These are phyloP conservation scores for Beris chalybata DNA, from an alignment of 2,888 invertebrate genomes.

Conservation along the genomic window DNA sequence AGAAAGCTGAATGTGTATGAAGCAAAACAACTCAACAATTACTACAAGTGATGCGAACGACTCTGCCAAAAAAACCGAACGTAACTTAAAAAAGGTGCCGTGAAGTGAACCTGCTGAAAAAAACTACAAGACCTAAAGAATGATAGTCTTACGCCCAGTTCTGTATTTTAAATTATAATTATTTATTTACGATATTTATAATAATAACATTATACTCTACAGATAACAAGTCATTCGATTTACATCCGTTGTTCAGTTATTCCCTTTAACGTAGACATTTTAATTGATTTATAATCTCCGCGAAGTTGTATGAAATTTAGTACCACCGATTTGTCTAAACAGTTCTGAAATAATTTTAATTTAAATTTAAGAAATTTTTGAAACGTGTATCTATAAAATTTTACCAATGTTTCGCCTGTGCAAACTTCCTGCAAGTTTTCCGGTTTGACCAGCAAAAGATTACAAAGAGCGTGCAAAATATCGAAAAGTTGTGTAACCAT, in stretches of 20 bases:
- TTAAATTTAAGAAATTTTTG: neutral
- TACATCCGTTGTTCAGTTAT: constrained; percentile 53
- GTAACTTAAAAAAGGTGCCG: too few species aligned
- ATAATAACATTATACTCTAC: too few species aligned
- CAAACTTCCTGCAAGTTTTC: constrained; percentile 96
- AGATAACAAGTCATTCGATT: neutral
- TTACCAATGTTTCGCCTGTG: constrained; percentile 90
- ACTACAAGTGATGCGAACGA: too few species aligned
- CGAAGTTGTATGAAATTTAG: constrained; percentile 92
- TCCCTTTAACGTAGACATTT: constrained; percentile 65
- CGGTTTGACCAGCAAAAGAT: constrained; percentile 90
- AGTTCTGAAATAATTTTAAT: constrained; percentile 65
- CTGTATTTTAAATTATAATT: too few species aligned
- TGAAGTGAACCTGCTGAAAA: too few species aligned
- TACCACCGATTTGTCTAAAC: constrained; percentile 85
- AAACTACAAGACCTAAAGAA: too few species aligned
- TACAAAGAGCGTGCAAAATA: constrained; percentile 92
- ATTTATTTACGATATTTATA: too few species aligned
- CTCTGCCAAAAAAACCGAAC: too few species aligned
- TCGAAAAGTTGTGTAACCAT: constrained; percentile 89
- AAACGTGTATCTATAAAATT: constrained; percentile 43
- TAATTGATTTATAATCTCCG: constrained; percentile 90
- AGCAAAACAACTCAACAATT: too few species aligned
- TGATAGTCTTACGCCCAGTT: too few species aligned
- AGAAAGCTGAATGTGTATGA: too few species aligned